Conservation (phyloP, 2,888 invertebrate genomes). For the Cephus sareptanus region DNA sequence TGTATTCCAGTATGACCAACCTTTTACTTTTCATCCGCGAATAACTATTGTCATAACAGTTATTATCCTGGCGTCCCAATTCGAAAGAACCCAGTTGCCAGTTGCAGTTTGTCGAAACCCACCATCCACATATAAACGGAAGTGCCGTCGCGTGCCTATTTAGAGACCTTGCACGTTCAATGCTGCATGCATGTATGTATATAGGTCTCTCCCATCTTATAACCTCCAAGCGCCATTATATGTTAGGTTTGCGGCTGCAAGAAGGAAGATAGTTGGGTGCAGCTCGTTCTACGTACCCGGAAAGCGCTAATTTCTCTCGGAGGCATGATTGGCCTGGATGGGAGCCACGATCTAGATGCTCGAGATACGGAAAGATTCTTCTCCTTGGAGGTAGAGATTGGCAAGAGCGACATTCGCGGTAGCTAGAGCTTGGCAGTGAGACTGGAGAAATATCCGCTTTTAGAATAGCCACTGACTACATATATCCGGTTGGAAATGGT, state of each 20-base stretch:
- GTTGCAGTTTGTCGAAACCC: not conserved
- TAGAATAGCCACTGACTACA: not conserved
- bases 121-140: not conserved
- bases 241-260: not conserved
- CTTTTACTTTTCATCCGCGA: not conserved
- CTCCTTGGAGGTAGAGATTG: not conserved
- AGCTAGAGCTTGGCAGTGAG: not conserved
- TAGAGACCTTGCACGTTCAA: not conserved
- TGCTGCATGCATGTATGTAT: not conserved
- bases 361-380: not conserved
- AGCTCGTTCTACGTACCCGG: slow-evolving; percentile 13
- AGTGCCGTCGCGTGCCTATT: not conserved
- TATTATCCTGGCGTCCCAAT: not conserved
- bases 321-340: slow-evolving; percentile 37
- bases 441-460: not conserved
- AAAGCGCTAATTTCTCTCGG: slow-evolving; percentile 32
- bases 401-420: not conserved
- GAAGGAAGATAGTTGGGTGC: not conserved
- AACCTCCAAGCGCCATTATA: not conserved
- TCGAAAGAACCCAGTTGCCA: not conserved
- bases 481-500: not conserved
- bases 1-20: not conserved
- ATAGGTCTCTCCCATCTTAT: not conserved
- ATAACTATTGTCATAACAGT: not conserved
- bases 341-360: slow-evolving; percentile 26